Evolutionary conservation across 2,113 vertebrate species (phyloP).

Genomic region (Callipepla squamata): DNA sequence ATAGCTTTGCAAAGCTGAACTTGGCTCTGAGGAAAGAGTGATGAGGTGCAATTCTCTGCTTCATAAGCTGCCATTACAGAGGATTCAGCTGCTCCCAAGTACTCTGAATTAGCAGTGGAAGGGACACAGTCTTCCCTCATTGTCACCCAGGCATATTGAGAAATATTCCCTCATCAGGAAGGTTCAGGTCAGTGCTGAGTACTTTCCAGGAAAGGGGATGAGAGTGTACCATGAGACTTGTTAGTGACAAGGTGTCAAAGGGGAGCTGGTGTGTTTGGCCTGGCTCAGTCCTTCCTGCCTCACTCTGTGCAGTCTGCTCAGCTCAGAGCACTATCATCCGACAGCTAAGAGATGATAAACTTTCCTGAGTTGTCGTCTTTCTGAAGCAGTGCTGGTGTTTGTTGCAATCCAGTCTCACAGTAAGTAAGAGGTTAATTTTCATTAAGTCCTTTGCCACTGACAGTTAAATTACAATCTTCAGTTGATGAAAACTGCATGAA

Average conservation of each 20-base stretch:
- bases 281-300: neutral
- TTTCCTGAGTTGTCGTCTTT: neutral
- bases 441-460: neutral
- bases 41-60: constrained; percentile 1
- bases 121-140: neutral
- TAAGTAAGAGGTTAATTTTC: neutral
- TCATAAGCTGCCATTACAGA: neutral
- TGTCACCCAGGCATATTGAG: neutral
- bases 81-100: neutral
- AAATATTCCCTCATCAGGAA: rapidly evolving
- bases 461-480: neutral
- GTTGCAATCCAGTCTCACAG: rapidly evolving
- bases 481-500: neutral
- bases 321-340: neutral
- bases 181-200: rapidly evolving
- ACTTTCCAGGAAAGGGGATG: neutral
- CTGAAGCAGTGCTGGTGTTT: neutral
- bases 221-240: neutral
- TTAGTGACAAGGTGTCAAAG: neutral
- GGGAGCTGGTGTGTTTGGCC: neutral
- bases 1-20: neutral
- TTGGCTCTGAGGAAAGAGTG: neutral
- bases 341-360: neutral
- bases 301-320: rapidly evolving
- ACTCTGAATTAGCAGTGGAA: neutral